phyloP scores from a whole-genome alignment of 2,113 vertebrate genomes.

The Saccopteryx leptura region DNA sequence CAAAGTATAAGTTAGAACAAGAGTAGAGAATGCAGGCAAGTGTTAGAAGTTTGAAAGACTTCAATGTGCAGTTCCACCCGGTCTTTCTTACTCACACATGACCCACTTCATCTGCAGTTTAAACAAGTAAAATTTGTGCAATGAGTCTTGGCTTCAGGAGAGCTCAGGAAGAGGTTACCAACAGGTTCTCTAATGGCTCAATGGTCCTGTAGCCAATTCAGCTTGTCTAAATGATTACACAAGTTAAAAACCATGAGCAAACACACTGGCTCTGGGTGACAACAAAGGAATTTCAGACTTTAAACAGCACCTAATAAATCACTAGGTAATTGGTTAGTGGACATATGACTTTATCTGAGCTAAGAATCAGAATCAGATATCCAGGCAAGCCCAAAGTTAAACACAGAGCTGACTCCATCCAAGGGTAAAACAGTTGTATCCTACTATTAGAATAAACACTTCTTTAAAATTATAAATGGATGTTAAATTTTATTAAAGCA shows the following conservation, averaged over 20 bases:
- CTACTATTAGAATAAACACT: neutral
- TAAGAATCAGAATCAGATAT: neutral
- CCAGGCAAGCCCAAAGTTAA: neutral
- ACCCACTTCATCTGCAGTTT: neutral
- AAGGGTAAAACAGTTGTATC: neutral
- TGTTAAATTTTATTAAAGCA: no score
- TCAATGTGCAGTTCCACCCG: neutral
- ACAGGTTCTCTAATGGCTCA: neutral
- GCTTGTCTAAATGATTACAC: neutral
- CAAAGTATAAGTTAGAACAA: neutral
- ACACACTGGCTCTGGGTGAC: neutral
- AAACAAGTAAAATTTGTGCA: neutral
- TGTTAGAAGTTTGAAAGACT: neutral
- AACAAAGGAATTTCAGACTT: neutral
- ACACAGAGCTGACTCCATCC: neutral
- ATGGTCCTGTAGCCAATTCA: neutral
- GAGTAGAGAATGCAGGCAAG: neutral
- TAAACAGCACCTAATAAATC: conserved; percentile 2
- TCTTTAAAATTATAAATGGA: neutral
- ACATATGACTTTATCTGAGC: neutral
- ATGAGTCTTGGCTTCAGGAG: neutral
- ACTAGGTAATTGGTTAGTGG: neutral
- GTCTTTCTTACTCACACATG: neutral
- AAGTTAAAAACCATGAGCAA: neutral
- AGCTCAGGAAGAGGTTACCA: neutral